phyloP scores from a whole-genome alignment of 2,797 vertebrate species.

The Schizothorax lantsangensis region DNA sequence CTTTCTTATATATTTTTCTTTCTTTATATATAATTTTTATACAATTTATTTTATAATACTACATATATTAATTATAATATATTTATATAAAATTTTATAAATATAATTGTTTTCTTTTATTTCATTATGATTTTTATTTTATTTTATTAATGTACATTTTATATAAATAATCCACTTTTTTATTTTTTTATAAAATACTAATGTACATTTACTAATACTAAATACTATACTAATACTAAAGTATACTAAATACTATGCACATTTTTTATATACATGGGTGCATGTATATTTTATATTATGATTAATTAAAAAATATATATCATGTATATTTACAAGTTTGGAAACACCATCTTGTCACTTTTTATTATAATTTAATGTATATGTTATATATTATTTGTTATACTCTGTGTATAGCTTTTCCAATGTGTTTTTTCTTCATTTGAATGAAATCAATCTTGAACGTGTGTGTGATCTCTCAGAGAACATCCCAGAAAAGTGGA shows the following conservation, averaged over 20 bases:
- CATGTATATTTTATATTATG: too few species aligned
- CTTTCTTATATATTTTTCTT: background rate
- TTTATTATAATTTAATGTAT: background rate
- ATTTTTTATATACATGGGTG: too few species aligned
- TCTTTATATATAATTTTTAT: background rate
- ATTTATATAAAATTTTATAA: background rate
- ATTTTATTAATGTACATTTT: too few species aligned
- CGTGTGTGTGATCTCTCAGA: conserved; percentile 74
- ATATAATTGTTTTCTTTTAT: too few species aligned
- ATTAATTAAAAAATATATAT: background rate
- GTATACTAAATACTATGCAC: too few species aligned
- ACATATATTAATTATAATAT: background rate
- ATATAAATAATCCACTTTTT: too few species aligned
- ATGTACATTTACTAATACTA: too few species aligned
- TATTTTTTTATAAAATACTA: too few species aligned
- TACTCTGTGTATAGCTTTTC: background rate
- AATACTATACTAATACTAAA: too few species aligned
- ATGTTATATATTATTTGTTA: background rate
- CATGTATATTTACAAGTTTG: background rate
- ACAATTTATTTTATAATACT: background rate
- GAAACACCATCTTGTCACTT: background rate
- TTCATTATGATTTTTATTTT: too few species aligned
- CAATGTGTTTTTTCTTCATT: background rate
- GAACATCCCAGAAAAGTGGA: conserved; percentile 99
- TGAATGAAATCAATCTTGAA: background rate